These are phyloP conservation scores for Galeruca laticollis DNA, from an alignment of 2,888 invertebrate genomes.

Conservation along the genomic window DNA sequence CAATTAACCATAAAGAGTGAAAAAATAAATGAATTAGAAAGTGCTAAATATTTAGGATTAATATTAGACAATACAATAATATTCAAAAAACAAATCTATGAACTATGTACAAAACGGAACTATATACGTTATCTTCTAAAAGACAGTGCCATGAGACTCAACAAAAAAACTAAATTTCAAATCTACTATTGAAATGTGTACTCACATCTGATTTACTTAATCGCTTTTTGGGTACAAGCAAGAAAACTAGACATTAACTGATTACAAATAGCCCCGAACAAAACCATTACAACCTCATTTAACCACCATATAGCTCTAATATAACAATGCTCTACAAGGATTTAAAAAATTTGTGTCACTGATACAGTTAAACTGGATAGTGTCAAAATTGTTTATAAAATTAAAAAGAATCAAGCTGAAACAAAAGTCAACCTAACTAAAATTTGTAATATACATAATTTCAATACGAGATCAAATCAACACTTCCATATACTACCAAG, in stretches of 20 bases:
- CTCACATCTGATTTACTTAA: slow-evolving; percentile 15
- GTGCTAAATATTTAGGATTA: slow-evolving; percentile 18
- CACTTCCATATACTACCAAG: background rate
- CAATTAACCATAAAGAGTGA: slow-evolving; percentile 22
- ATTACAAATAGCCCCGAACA: slow-evolving; percentile 17
- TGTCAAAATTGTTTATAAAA: too few relatives aligned
- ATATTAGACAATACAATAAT: slow-evolving; percentile 12
- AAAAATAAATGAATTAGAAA: slow-evolving; percentile 19
- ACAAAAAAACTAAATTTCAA: slow-evolving; percentile 18
- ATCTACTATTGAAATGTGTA: slow-evolving; percentile 23
- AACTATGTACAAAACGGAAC: slow-evolving; percentile 21
- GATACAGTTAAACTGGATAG: background rate
- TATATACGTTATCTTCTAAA: slow-evolving; percentile 19
- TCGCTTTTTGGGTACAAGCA: slow-evolving; percentile 29
- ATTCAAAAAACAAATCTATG: slow-evolving; percentile 16
- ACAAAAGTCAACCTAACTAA: background rate
- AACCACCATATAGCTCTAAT: slow-evolving; percentile 6
- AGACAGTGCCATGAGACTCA: slow-evolving; percentile 20
- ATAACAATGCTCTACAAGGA: background rate
- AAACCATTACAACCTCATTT: too few relatives aligned
- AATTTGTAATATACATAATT: background rate
- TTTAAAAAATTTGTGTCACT: background rate
- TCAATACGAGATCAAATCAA: background rate
- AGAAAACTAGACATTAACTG: slow-evolving; percentile 21
- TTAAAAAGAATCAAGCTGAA: background rate